Evolutionary conservation across 2,113 vertebrate species (phyloP), one percentile per base, ranked within the genome.

Genomic region (Corythaixoides concolor): DNA sequence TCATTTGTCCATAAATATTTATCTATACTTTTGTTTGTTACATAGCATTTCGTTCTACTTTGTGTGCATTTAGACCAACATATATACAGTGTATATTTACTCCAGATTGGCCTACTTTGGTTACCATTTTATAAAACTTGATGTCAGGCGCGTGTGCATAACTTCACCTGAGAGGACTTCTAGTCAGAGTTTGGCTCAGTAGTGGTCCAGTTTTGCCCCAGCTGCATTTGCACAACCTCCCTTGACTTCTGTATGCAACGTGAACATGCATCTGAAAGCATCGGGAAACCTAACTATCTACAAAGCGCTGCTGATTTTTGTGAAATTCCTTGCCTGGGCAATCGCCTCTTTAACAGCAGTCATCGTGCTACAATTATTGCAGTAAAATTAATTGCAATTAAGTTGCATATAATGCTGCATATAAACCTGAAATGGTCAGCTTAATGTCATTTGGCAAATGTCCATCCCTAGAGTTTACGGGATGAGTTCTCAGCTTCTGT

Each of bases 331-430:
- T 75, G 27, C 62, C 78, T 76, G 41, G 26, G 62, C 50, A 37
- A 50, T 73, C 8, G 3, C 27, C 33, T 87, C 66, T 81, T 82
- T 58, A 50, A 37, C 45, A 79, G 66, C 45, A 92, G 27, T 92
- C 62, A 37, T 84, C 4, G 1, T 66, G 58, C 80, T 96, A 87
- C 79, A 83, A 68, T 89, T 92, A 69, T 62, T 95, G 75, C 88
- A 81, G 56, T 88, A 86, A 96, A 95, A 91, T 94, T 85, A 79
- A 55, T 79, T 92, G 60, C n/a, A 56, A 68, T 77, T 82, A 86
- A 89, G 79, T 93, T 91, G 68, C 81, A 37, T 73, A 50, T 37
- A 66, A 70, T 4, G 15, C 95, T 93, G 43, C 90, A n/a, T 96
- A 80, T 75, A n/a, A 90, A 77, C 95, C 79, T 97, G 95, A 59